Conservation (phyloP, 2,888 invertebrate genomes). For the Toxonevra muliebris region DNA sequence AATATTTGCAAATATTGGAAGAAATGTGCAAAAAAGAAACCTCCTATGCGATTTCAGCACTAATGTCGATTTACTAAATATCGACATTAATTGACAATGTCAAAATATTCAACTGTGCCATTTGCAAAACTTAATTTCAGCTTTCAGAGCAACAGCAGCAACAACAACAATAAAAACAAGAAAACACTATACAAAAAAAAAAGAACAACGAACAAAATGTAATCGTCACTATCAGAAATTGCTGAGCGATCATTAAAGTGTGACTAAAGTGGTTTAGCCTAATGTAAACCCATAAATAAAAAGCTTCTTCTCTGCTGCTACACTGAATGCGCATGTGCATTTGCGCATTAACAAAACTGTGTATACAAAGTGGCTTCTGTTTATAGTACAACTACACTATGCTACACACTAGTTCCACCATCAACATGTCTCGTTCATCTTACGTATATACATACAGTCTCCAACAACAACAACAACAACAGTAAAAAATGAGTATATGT, state of each 20-base stretch:
- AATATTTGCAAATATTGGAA: too few species aligned
- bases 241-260: constrained; percentile 52
- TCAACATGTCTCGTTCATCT: neutral
- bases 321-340: constrained; percentile 30
- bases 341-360: constrained; percentile 54
- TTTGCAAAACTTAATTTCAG: too few species aligned
- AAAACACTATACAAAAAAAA: neutral
- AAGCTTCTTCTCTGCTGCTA: constrained; percentile 12
- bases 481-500: constrained; percentile 36
- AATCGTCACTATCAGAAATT: constrained; percentile 22
- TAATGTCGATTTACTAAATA: too few species aligned
- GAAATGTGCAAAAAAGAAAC: too few species aligned
- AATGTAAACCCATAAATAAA: constrained; percentile 62
- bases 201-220: constrained; percentile 9
- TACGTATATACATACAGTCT: neutral
- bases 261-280: constrained; percentile 64
- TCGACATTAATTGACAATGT: too few species aligned
- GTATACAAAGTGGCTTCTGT: constrained; percentile 60
- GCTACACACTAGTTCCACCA: neutral
- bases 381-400: constrained; percentile 36
- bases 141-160: too few species aligned
- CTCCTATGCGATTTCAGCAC: too few species aligned
- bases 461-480: too few species aligned
- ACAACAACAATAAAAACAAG: neutral
- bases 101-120: too few species aligned